Evolutionary conservation across 2,888 invertebrate genomes (phyloP), one percentile per base, ranked within the genome.

Genomic region (Leptopilina syphax): DNA sequence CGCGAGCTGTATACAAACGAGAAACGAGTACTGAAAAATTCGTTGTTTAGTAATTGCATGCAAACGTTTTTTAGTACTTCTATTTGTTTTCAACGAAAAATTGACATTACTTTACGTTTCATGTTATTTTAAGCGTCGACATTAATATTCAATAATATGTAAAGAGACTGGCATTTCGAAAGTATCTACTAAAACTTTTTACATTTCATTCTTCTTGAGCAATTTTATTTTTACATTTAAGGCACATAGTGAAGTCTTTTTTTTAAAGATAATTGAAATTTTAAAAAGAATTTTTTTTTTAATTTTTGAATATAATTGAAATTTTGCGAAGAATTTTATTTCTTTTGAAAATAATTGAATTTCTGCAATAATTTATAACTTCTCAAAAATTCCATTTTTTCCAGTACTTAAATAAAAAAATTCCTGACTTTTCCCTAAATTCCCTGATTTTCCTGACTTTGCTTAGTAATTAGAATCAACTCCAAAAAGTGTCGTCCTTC

Each of bases 1-100:
- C 57, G 34, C 73, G 73, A 73, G 73, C 73, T 73, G 68, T 70
- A 47, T 54, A 73, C 73, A 54, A 73, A 73, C 34, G 73, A 73
- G 73, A 73, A 54, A 73, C 70, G 34, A 57, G 54, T 41, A n/a
- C 27, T 57, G 57, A 57, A 73, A 73, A 73, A 73, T 57, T 73
- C 73, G 34, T 73, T 73, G 57, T 73, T 73, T 73, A 73, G 50
- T 73, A 57, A 73, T 73, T 73, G 34, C 57, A 73, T 57, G 73
- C 73, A 57, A 73, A 73, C 73, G 9, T 54, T 34, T 57, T 18
- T 34, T 57, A 13, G 27, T 54, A 13, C 54, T 73, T 50, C n/a
- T 57, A 57, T 73, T 57, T 73, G 0, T 9, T 70, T 44, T 54
- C 10, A 27, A 54, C 13, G 27, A 13, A 27, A 50, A 47, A 47